These are phyloP conservation scores for Lysandra coridon DNA, from an alignment of 2,888 invertebrate species.

Conservation along the genomic window DNA sequence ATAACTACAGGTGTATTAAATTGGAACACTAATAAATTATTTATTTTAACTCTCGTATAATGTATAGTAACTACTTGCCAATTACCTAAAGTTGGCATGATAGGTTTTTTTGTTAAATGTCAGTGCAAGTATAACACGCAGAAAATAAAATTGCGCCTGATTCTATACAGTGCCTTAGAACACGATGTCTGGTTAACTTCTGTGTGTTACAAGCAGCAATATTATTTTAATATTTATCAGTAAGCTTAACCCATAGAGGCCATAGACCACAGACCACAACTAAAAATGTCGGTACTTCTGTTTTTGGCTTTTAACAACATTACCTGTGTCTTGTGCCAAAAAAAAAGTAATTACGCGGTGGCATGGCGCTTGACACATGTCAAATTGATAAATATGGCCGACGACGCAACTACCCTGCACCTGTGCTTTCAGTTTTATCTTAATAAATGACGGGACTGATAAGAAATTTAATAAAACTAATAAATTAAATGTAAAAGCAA, in stretches of 20 bases:
- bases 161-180: not conserved
- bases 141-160: not conserved
- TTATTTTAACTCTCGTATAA: slow-evolving; percentile 8
- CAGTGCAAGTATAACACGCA: not conserved
- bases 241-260: too few relatives aligned
- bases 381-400: slow-evolving; percentile 4
- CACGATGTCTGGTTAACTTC: too few relatives aligned
- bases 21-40: not conserved
- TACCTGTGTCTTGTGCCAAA: not conserved
- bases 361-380: slow-evolving; percentile 15
- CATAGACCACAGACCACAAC: too few relatives aligned
- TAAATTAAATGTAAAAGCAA: not conserved
- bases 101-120: not conserved
- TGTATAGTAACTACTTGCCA: not conserved
- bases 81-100: not conserved
- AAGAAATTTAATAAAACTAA: slow-evolving; percentile 4
- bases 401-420: slow-evolving; percentile 15
- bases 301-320: not conserved
- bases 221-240: too few relatives aligned
- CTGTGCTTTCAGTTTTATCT: slow-evolving; percentile 4
- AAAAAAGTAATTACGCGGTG: not conserved
- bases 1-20: slow-evolving; percentile 6
- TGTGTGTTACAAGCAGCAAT: too few relatives aligned
- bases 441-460: slow-evolving; percentile 1
- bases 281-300: too few relatives aligned